Conservation (phyloP, 2,888 invertebrate genomes). For the Pteria penguin region DNA sequence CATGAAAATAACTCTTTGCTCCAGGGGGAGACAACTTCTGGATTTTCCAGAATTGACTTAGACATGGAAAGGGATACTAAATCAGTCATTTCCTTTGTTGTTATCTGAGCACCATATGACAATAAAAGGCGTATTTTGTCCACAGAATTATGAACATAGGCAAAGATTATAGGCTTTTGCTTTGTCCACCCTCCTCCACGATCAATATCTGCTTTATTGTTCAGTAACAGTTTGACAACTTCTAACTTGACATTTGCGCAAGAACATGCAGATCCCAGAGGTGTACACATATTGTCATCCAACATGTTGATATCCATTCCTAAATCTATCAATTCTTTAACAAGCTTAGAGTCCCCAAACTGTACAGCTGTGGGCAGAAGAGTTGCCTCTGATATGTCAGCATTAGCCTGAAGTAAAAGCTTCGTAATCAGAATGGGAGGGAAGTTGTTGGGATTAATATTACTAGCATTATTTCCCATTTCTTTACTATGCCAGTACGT, state of each 20-base stretch:
- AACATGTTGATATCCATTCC: conserved; percentile 75
- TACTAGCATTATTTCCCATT: conserved; percentile 36
- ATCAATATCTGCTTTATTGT: conserved; percentile 71
- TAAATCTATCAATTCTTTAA: conserved; percentile 66
- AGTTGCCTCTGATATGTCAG: conserved; percentile 67
- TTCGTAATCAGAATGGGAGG: conserved; percentile 71
- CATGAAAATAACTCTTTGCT: conserved; percentile 71
- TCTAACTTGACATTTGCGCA: conserved; percentile 60
- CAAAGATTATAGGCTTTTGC: conserved; percentile 73
- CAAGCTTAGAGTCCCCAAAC: conserved; percentile 62
- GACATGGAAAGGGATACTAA: conserved; percentile 71
- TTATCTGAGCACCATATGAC: conserved; percentile 72
- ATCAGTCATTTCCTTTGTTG: conserved; percentile 72
- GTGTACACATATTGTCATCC: conserved; percentile 72
- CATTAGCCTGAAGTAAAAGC: conserved; percentile 65
- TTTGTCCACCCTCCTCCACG: conserved; percentile 73
- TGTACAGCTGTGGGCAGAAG: conserved; percentile 71
- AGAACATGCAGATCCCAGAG: conserved; percentile 71
- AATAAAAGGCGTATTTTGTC: conserved; percentile 71
- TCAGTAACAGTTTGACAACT: conserved; percentile 67
- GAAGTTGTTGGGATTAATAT: conserved; percentile 57
- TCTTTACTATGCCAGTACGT: conserved; percentile 69
- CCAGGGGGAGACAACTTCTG: conserved; percentile 69
- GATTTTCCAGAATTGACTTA: conserved; percentile 73
- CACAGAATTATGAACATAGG: conserved; percentile 74